Percentiles rank a stretch among this genome's conserved stretches.
phyloP scores from a whole-genome alignment of 2,113 vertebrate genomes.

The Lethenteron reissneri region DNA sequence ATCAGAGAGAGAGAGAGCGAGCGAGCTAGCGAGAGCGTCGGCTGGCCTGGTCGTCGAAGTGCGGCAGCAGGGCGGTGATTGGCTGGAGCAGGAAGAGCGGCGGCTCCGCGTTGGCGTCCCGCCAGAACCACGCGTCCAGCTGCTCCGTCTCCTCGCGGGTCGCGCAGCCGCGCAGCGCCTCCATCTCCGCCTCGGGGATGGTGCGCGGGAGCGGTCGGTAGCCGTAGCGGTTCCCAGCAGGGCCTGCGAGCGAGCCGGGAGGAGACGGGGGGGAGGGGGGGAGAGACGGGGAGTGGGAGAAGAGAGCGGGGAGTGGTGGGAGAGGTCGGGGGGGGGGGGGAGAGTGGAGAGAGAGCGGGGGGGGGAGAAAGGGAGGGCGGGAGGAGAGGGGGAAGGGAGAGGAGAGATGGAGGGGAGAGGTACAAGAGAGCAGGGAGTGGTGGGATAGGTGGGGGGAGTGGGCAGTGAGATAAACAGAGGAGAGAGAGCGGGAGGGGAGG shows the following conservation, averaged over 20 bases:
- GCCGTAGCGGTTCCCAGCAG: constrained; percentile 36
- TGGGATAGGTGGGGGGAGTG: too few relatives aligned
- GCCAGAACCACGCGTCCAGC: constrained; percentile 25
- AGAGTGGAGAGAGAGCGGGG: too few relatives aligned
- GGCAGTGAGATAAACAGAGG: too few relatives aligned
- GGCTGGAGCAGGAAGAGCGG: constrained; percentile 33
- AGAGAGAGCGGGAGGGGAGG: too few relatives aligned
- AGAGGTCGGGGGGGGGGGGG: too few relatives aligned
- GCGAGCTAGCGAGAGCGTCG: too few relatives aligned
- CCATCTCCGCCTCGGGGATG: constrained; percentile 29
- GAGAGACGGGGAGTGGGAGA: neutral
- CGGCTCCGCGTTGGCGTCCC: constrained; percentile 31
- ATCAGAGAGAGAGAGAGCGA: too few relatives aligned
- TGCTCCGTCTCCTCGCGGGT: constrained; percentile 19
- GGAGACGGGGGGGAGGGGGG: too few relatives aligned
- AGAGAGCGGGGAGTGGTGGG: neutral
- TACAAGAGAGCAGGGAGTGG: too few relatives aligned
- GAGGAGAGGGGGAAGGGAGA: too few relatives aligned
- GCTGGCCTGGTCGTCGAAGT: constrained; percentile 17
- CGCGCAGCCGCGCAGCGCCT: constrained; percentile 25
- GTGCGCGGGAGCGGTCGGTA: constrained; percentile 22
- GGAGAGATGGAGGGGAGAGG: too few relatives aligned
- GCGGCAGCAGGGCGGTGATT: constrained; percentile 23
- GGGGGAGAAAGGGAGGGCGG: too few relatives aligned
- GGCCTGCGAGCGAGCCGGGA: constrained; percentile 20